A percentile compares a stretch with the other conserved stretches of the same genome.
Conservation (phyloP, 2,797 vertebrate genomes). For the Catamblyrhynchus diadema region DNA sequence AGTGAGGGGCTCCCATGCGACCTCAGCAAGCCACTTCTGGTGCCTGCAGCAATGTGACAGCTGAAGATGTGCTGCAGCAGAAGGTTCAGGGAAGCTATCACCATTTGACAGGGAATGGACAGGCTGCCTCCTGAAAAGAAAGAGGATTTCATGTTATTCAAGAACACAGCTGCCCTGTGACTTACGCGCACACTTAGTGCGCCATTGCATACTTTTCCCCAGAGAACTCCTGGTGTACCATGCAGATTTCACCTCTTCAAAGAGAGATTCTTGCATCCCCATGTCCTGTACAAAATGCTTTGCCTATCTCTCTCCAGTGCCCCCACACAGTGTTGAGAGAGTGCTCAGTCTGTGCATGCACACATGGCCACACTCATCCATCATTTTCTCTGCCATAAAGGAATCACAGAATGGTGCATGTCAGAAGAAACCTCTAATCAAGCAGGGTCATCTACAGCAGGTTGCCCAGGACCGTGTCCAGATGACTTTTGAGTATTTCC, state of each 20-base stretch:
- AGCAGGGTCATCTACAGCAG: neutral
- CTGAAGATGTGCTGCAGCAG: neutral
- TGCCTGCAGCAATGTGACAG: neutral
- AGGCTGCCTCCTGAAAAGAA: neutral
- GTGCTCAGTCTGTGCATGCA: neutral
- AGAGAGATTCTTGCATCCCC: neutral
- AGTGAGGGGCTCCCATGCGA: neutral
- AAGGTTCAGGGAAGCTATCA: neutral
- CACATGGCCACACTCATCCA: accelerated
- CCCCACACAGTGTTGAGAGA: neutral
- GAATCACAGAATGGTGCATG: neutral
- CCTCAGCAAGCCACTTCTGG: neutral
- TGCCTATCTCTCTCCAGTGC: neutral
- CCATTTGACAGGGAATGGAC: neutral
- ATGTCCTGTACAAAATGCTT: neutral
- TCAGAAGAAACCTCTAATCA: neutral
- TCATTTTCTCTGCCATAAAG: neutral
- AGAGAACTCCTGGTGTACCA: neutral
- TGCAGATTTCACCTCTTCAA: neutral
- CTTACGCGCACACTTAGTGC: neutral
- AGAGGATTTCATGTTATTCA: neutral
- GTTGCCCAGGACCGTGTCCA: neutral
- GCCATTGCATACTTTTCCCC: neutral
- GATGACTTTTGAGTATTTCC: neutral
- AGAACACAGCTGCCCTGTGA: neutral